Base-by-base conservation (phyloP, 2,888 invertebrate genomes). In the Sinelater perroti region DNA sequence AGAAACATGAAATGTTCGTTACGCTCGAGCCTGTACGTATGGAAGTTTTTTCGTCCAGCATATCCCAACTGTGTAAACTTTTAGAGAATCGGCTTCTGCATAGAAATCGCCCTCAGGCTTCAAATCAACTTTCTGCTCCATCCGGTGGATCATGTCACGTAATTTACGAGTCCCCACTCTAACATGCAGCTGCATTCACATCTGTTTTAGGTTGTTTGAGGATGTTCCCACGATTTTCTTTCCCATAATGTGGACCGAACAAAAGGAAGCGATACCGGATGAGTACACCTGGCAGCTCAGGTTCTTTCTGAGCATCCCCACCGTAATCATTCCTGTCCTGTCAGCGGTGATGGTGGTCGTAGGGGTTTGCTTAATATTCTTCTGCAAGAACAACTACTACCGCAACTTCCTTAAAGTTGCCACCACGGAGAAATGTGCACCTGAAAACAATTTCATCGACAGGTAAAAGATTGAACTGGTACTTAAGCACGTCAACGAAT, bases 231-330 rank as follows among this genome's bases (percentile, higher is more conserved):
- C 77, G 46, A 81, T 88, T 64, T 85, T 85, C 72, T 85, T 92
- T 66, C 92, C 92, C 0, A 82, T 90, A 52, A 82, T 92, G 56
- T 91, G 91, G 90, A 88, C 92, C 67, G 86, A 89, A 67, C 86
- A 92, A 70, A 82, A 80, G 56, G 88, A 88, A 1, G 74, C 77
- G 8, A 79, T 89, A 1, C 82, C 85, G 0, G 80, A 83, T 0
- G 77, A 81, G 1, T 6, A 31, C 2, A 31, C 45, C 2, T 16
- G 16, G 16, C 2, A 26, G 7, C 1, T 45, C 1, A 14, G 17
- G 3, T 3, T 45, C 8, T 11, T 11, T 7, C 14, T 45, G 31
- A n/a, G 18, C 17, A 11, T 45, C 7, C 45, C 45, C 1, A 7
- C 1, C 8, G 20, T 18, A 4, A 45, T 45, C n/a, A 11, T 45